These are phyloP conservation scores for Acanthurus tractus DNA, from an alignment of 2,797 vertebrate species.

Conservation along the genomic window DNA sequence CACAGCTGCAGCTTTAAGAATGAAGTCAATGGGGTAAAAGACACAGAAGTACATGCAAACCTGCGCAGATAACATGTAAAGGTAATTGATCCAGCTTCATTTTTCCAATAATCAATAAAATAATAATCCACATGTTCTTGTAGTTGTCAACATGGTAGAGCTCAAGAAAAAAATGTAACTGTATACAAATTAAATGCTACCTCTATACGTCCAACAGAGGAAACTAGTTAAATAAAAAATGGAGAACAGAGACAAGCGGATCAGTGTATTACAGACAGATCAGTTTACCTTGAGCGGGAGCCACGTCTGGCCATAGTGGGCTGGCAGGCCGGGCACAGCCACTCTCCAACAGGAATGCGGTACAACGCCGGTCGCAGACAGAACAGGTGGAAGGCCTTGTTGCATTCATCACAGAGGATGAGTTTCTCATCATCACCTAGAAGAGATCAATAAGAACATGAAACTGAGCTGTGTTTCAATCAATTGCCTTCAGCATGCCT, in stretches of 20 bases:
- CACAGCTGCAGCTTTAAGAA: background rate
- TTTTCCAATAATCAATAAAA: no score
- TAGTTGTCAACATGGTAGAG: no score
- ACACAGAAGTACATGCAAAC: background rate
- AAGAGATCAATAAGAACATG: background rate
- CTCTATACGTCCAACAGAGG: background rate
- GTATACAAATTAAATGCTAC: background rate
- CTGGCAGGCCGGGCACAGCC: slow-evolving; percentile 97
- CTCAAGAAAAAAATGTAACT: no score
- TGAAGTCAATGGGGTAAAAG: background rate
- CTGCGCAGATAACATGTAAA: background rate
- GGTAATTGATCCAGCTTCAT: background rate
- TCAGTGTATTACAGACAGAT: no score
- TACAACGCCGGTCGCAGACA: slow-evolving; percentile 95
- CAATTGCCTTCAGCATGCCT: background rate
- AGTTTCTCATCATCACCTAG: slow-evolving; percentile 97
- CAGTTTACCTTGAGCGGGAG: slow-evolving; percentile 90
- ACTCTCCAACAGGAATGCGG: slow-evolving; percentile 93
- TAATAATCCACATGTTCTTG: no score
- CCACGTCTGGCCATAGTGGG: slow-evolving; percentile 91
- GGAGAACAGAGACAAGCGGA: no score
- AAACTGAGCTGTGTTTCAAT: background rate
- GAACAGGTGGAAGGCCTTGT: slow-evolving; percentile 98
- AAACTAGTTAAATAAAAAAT: no score
- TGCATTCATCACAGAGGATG: slow-evolving; percentile 97